Base-by-base conservation (phyloP, 2,113 vertebrate genomes). In the Nothocercus nigrocapillus region DNA sequence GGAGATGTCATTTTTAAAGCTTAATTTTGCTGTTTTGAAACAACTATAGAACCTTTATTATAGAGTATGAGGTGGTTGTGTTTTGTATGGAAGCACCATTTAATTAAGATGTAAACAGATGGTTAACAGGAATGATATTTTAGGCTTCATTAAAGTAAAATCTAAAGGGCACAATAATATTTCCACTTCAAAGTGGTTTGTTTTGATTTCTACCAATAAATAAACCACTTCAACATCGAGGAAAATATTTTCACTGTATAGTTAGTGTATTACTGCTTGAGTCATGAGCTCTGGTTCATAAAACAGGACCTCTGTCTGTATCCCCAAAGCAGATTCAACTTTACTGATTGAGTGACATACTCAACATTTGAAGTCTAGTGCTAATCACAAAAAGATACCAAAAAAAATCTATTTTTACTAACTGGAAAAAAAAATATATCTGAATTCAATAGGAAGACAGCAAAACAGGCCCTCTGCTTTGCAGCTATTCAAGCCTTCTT, bases 91-190 rank as follows among this genome's bases (percentile, higher is more conserved):
- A 76, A 83, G 78, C 51, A 61, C 40, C n/a, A 68, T 88, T 93
- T 91, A 90, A 90, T 95, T 91, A 93, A 84, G 88, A 68, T 72
- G 69, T 86, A 88, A 95, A 62, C 85, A 96, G 95, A 94, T 78
- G 88, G 88, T 81, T 88, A 92, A 84, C 64, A 90, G 80, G 53
- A 96, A 40, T 64, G 34, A 25, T 88, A 75, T 30, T 88, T 80
- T 79, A 86, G 56, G 38, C 62, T 94, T 83, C 61, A 88, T 83
- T 56, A 68, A 64, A 93, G 77, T 64, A 84, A 78, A 92, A 84
- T 91, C 73, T 73, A 78, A 89, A 78, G 85, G 88, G 76, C 80
- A 82, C 30, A 49, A 18, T 85, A 88, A 86, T 95, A 86, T 96
- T 96, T 94, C 47, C 58, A 62, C 34, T 95, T 94, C 64, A 53